Conservation (phyloP, 2,888 invertebrate species). For the Sarcophaga caerulescens region DNA sequence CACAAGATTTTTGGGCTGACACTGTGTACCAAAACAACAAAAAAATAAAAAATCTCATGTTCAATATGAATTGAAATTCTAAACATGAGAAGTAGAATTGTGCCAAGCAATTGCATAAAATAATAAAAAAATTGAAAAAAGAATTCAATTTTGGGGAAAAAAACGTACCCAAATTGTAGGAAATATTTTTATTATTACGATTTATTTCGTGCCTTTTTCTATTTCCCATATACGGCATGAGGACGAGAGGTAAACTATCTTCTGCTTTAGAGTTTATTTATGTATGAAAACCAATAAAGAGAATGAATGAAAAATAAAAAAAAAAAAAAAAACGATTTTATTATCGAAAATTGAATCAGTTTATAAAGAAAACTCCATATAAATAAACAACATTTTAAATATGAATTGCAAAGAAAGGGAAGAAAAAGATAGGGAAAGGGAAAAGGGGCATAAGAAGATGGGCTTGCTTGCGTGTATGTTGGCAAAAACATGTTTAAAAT, state of each 20-base stretch:
- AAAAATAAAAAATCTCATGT: not conserved
- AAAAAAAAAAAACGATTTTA: slow-evolving; percentile 45
- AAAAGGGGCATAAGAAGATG: not conserved
- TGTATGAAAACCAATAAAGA: slow-evolving; percentile 11
- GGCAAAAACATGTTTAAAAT: not conserved
- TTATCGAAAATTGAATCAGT: slow-evolving; percentile 67
- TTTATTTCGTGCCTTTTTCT: not conserved
- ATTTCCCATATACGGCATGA: not conserved
- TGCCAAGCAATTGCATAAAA: slow-evolving; percentile 31
- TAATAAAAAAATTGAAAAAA: not conserved
- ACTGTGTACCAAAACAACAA: not conserved
- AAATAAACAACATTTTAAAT: slow-evolving; percentile 55
- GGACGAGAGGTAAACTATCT: slow-evolving; percentile 41
- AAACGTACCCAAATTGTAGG: not conserved
- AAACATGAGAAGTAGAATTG: slow-evolving; percentile 37
- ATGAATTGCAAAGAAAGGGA: not conserved
- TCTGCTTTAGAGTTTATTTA: slow-evolving; percentile 50
- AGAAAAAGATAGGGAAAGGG: not conserved
- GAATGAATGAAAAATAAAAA: not conserved
- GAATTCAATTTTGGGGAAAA: not conserved
- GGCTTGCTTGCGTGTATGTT: not conserved
- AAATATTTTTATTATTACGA: slow-evolving; percentile 3
- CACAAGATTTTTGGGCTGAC: not conserved
- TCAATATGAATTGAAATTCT: slow-evolving; percentile 29
- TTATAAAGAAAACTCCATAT: slow-evolving; percentile 50